phyloP scores from a whole-genome alignment of 2,888 invertebrate species.

The Nymphalis c-album region DNA sequence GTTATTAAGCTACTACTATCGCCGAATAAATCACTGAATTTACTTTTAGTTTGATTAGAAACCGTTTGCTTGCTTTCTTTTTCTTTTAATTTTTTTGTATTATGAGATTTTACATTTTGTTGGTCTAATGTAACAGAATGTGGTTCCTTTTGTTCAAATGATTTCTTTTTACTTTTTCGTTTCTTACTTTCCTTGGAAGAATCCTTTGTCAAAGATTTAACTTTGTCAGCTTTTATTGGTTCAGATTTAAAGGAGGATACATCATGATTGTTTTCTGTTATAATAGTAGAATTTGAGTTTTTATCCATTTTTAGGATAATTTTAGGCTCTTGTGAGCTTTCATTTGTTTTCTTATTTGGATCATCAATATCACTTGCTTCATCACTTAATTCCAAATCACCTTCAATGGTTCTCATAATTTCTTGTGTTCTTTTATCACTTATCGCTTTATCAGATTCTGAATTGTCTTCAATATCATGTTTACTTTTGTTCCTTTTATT shows the following conservation, averaged over 20 bases:
- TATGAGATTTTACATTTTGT: slow-evolving; percentile 36
- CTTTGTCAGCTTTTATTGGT: neutral
- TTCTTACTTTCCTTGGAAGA: slow-evolving; percentile 42
- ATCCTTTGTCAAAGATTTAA: slow-evolving; percentile 20
- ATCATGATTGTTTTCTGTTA: neutral
- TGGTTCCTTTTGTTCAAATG: slow-evolving; percentile 41
- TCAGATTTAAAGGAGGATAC: neutral
- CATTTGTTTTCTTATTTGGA: neutral
- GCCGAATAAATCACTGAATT: slow-evolving; percentile 68
- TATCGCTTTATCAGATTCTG: neutral
- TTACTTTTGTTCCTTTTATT: neutral
- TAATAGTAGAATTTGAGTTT: neutral
- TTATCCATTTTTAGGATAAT: neutral
- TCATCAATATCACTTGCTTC: slow-evolving; percentile 57
- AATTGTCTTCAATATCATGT: neutral
- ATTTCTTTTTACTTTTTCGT: slow-evolving; percentile 48
- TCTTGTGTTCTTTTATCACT: slow-evolving; percentile 19
- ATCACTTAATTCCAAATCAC: slow-evolving; percentile 71
- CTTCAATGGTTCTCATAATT: slow-evolving; percentile 53
- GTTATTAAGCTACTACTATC: slow-evolving; percentile 72
- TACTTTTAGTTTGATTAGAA: slow-evolving; percentile 42
- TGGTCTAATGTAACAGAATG: slow-evolving; percentile 33
- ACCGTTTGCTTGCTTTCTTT: slow-evolving; percentile 23
- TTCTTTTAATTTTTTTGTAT: slow-evolving; percentile 42
- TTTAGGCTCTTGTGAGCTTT: neutral